Base-by-base conservation (phyloP, 1,140 invertebrate genomes). In the Saccostrea echinata region DNA sequence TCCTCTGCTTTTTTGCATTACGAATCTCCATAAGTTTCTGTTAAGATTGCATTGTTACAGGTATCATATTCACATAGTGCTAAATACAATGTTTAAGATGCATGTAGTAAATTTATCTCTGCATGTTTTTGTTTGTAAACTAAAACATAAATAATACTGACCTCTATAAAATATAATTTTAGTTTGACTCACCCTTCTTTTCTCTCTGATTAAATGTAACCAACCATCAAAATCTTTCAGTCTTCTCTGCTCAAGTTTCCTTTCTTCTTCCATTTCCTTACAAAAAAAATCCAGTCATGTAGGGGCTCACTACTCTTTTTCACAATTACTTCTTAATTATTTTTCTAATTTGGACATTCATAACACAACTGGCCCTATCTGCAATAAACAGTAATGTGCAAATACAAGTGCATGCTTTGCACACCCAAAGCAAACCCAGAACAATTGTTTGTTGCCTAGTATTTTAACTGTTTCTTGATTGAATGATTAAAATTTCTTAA, bases 1-100 rank as follows among this genome's bases (percentile, higher is more conserved):
- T 97, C 27, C 97, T 96, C 94, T 98, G 97, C 88, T 97, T 96
- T 52, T 98, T 96, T 0, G 96, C 96, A 92, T 96, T 95, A 90
- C 97, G 96, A 89, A 96, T 96, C 27, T 97, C 96, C 51, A 97
- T 92, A 93, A 97, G 96, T 94, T 93, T 92, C 91, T 93, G 71
- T 30, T 16, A 88, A 27, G 16, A 43, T n/a, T 83, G 61, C 68
- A 83, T 16, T 71, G 21, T 30, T 24, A 81, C 9, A 83, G 9
- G 24, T 55, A 27, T 68, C 6, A 80, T 43, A 64, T 64, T 55
- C n/a, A 64, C 13, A 27, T 6, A 18, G 3, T 21, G 55, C n/a
- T 61, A 18, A 21, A 61, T n/a, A 18, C 16, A 61, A 21, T 21
- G 13, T 61, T 61, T 21, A n/a, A 61, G 6, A 61, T 61, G 55